phyloP scores from a whole-genome alignment of 2,888 invertebrate species.

The Baronia brevicornis region DNA sequence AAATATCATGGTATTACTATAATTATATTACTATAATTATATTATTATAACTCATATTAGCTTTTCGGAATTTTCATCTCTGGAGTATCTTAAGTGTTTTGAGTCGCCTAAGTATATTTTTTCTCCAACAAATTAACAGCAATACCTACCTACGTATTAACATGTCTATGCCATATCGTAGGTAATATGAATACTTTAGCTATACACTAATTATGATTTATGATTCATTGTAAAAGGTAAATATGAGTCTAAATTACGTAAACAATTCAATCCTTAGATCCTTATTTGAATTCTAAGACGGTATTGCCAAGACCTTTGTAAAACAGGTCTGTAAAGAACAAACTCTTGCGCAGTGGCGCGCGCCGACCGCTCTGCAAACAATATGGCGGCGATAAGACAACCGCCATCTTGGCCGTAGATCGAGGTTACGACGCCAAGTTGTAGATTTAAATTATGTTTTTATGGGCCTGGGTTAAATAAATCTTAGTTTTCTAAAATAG shows the following conservation, averaged over 20 bases:
- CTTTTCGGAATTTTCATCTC: too few species aligned
- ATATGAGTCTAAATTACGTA: slow-evolving; percentile 26
- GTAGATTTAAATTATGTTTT: slow-evolving; percentile 56
- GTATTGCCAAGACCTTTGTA: slow-evolving; percentile 50
- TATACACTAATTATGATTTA: slow-evolving; percentile 21
- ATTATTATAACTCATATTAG: too few species aligned
- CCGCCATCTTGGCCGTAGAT: slow-evolving; percentile 62
- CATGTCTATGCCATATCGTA: slow-evolving; percentile 13
- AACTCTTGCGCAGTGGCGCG: slow-evolving; percentile 61
- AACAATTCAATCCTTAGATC: slow-evolving; percentile 39
- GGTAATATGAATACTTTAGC: slow-evolving; percentile 19
- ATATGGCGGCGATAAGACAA: slow-evolving; percentile 63
- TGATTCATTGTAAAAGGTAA: slow-evolving; percentile 22
- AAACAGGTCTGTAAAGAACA: slow-evolving; percentile 65
- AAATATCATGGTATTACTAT: too few species aligned
- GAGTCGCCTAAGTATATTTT: too few species aligned
- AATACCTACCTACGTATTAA: slow-evolving; percentile 15
- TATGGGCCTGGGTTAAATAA: slow-evolving; percentile 18
- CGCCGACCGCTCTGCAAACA: slow-evolving; percentile 52
- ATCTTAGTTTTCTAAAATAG: slow-evolving; percentile 11
- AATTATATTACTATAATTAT: too few species aligned
- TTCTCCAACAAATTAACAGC: slow-evolving; percentile 12
- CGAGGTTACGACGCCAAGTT: slow-evolving; percentile 58
- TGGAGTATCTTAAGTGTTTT: slow-evolving; percentile 13
- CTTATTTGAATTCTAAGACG: slow-evolving; percentile 51